A percentile compares a stretch with the other conserved stretches of the same genome.
Conservation (phyloP, 2,888 invertebrate genomes). For the Terebella lapidaria region DNA sequence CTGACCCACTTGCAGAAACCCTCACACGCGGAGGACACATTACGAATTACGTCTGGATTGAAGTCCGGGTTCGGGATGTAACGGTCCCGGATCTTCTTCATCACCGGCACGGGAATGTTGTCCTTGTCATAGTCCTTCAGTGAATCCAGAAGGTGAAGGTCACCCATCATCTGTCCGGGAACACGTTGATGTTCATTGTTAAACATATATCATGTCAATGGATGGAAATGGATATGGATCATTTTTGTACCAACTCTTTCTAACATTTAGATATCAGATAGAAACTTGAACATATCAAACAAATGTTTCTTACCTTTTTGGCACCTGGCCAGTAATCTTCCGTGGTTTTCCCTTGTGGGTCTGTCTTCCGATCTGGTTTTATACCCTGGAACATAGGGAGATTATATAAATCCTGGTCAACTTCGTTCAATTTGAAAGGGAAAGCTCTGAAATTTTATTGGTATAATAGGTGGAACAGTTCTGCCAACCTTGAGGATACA, state of each 20-base stretch:
- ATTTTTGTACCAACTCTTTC: not conserved
- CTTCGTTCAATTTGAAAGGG: too few species aligned
- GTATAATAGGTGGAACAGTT: too few species aligned
- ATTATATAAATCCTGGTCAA: constrained; percentile 1
- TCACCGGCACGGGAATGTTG: constrained; percentile 42
- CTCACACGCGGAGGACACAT: constrained; percentile 52
- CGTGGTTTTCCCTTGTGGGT: constrained; percentile 37
- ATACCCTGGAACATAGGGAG: constrained; percentile 31
- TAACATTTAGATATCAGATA: too few species aligned
- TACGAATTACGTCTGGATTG: constrained; percentile 48
- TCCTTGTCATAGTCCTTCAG: constrained; percentile 52
- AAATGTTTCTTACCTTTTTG: too few species aligned
- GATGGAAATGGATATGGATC: not conserved
- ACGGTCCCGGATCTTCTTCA: constrained; percentile 44
- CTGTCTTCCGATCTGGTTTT: constrained; percentile 46
- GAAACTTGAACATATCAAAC: too few species aligned
- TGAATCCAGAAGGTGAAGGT: constrained; percentile 49
- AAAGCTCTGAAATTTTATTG: too few species aligned
- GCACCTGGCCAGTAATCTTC: constrained; percentile 52
- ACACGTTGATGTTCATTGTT: not conserved
- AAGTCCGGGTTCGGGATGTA: constrained; percentile 50
- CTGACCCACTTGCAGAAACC: constrained; percentile 52
- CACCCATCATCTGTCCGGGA: constrained; percentile 43
- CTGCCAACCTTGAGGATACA: constrained; percentile 51
- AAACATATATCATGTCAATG: not conserved